Conservation (phyloP, 2,797 vertebrate genomes). For the Argyrosomus regius region DNA sequence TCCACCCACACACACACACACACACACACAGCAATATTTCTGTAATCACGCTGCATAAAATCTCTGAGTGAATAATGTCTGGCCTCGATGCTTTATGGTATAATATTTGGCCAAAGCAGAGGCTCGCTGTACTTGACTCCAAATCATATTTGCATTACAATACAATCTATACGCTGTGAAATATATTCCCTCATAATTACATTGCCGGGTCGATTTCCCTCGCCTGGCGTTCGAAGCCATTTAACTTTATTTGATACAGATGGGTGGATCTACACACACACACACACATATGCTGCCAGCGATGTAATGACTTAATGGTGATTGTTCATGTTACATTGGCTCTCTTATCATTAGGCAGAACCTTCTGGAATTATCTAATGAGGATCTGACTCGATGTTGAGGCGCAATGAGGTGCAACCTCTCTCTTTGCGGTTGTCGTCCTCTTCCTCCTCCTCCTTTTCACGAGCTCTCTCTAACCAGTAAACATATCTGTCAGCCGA, state of each 20-base stretch:
- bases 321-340: slow-evolving; percentile 67
- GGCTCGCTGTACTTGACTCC: slow-evolving; percentile 15
- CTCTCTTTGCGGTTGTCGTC: slow-evolving; percentile 67
- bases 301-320: slow-evolving; percentile 54
- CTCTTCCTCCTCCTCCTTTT: slow-evolving; percentile 42
- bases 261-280: slow-evolving; percentile 60
- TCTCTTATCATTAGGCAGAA: slow-evolving; percentile 65
- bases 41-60: slow-evolving; percentile 62
- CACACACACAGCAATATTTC: slow-evolving; percentile 63
- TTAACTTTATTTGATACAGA: slow-evolving; percentile 59
- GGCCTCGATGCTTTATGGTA: slow-evolving; percentile 42
- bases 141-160: slow-evolving; percentile 48
- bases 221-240: slow-evolving; percentile 36
- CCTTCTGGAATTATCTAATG: slow-evolving; percentile 68
- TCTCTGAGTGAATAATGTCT: slow-evolving; percentile 57
- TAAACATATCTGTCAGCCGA: slow-evolving; percentile 78
- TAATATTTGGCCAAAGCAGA: slow-evolving; percentile 54
- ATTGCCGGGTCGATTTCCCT: slow-evolving; percentile 42
- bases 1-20: slow-evolving; percentile 70
- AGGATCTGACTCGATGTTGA: slow-evolving; percentile 68
- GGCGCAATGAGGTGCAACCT: slow-evolving; percentile 71
- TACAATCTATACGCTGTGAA: slow-evolving; percentile 7
- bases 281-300: slow-evolving; percentile 26
- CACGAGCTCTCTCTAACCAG: slow-evolving; percentile 76
- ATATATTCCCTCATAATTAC: slow-evolving; percentile 40